Percentiles rank a stretch among this genome's conserved stretches.
Evolutionary conservation across 2,113 vertebrate genomes (phyloP).

Genomic region (Pollimyrus isidori): DNA sequence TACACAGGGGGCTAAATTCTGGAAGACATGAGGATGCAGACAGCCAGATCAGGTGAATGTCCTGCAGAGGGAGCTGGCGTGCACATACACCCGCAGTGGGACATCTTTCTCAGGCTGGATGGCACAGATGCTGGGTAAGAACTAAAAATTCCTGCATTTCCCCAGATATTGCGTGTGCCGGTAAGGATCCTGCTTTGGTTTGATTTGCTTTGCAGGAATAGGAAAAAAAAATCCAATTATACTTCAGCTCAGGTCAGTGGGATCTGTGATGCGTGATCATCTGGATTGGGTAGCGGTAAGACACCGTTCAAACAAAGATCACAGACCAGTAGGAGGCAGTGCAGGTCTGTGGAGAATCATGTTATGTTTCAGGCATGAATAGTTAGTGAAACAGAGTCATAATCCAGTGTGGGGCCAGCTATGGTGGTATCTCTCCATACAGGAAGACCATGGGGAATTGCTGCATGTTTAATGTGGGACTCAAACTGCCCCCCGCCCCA

Average conservation of each 20-base stretch:
- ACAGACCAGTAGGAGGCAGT: not conserved
- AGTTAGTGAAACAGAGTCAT: not conserved
- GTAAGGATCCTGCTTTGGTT: not conserved
- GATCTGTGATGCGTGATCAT: not conserved
- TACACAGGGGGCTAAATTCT: not conserved
- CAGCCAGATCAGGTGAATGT: not conserved
- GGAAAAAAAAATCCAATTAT: not conserved
- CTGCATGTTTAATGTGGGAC: not conserved
- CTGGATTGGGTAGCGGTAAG: not conserved
- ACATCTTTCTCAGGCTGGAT: not conserved
- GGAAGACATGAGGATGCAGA: not conserved
- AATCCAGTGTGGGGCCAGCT: not conserved
- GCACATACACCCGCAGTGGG: not conserved
- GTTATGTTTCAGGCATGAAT: not conserved
- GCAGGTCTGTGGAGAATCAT: not conserved
- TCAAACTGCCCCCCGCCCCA: not conserved
- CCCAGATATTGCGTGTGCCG: not conserved
- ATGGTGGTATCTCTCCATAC: not conserved
- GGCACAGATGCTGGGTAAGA: not conserved
- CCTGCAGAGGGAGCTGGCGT: not conserved
- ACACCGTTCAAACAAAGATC: not conserved
- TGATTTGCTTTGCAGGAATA: not conserved
- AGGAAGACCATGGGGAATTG: not conserved
- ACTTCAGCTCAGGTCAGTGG: not conserved
- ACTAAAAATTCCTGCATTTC: not conserved